phyloP scores from a whole-genome alignment of 1,140 invertebrate genomes.

The Caerostris extrusa region DNA sequence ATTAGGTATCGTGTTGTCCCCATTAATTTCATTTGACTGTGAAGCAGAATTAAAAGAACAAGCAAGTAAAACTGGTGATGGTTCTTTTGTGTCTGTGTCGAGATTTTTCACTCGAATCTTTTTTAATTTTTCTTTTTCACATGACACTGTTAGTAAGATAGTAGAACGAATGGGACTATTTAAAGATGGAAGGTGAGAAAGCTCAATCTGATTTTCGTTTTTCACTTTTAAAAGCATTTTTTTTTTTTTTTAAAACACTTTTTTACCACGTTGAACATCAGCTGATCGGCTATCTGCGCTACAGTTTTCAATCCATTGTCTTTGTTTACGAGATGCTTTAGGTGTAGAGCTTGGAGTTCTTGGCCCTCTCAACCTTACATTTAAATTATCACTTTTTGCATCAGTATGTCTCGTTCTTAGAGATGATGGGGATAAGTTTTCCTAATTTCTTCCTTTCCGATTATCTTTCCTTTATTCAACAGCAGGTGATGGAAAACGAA shows the following conservation, averaged over 20 bases:
- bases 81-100: conserved; percentile 25
- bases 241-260: conserved; percentile 67
- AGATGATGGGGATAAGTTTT: conserved; percentile 41
- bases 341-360: conserved; percentile 74
- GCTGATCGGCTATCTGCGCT: conserved; percentile 63
- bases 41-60: neutral
- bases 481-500: conserved; percentile 32
- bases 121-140: conserved; percentile 52
- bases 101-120: conserved; percentile 11
- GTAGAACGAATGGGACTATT: conserved; percentile 71
- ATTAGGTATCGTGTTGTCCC: conserved; percentile 45
- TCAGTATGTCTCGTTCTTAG: conserved; percentile 21
- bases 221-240: conserved; percentile 55
- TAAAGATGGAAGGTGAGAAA: conserved; percentile 53
- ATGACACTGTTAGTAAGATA: neutral
- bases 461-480: neutral
- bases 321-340: conserved; percentile 51
- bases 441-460: conserved; percentile 36
- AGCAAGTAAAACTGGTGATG: conserved; percentile 26
- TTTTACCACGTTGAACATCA: conserved; percentile 40
- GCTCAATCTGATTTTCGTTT: conserved; percentile 39
- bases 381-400: neutral
- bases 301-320: conserved; percentile 68
- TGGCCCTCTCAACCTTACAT: conserved; percentile 68
- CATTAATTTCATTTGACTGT: conserved; percentile 34